phyloP scores from a whole-genome alignment of 2,113 vertebrate genomes.

The Podarcis muralis region DNA sequence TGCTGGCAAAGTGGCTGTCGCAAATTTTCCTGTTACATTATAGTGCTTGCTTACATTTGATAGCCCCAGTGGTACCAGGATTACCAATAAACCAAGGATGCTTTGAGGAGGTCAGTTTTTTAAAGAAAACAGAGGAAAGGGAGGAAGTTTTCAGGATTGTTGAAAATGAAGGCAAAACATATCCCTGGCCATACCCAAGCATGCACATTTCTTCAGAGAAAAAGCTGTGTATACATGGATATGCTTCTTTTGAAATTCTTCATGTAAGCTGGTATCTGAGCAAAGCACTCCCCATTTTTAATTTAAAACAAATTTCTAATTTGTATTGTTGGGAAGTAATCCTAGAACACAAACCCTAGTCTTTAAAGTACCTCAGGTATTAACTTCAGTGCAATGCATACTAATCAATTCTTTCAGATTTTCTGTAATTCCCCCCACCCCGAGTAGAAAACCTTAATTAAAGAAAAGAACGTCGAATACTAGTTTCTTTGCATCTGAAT shows the following conservation, averaged over 20 bases:
- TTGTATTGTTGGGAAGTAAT: not conserved
- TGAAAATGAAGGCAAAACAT: constrained; percentile 11
- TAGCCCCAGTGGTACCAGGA: constrained; percentile 7
- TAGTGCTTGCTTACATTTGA: constrained; percentile 24
- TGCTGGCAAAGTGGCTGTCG: not conserved
- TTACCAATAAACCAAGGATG: constrained; percentile 12
- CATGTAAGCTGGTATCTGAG: not conserved
- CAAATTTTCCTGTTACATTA: not conserved
- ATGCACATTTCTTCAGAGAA: not conserved
- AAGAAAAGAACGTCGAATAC: not conserved
- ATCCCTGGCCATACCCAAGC: not conserved
- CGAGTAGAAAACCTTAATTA: not conserved
- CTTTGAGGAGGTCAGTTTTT: not conserved
- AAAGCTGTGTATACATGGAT: not conserved
- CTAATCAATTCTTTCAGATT: too few species aligned
- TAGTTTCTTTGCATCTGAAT: not conserved
- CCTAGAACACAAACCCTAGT: not conserved
- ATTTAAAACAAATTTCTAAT: not conserved
- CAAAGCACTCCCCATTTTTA: not conserved
- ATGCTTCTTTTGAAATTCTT: not conserved
- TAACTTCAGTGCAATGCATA: not conserved
- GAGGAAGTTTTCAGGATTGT: not conserved
- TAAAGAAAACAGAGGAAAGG: not conserved
- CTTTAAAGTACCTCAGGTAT: rapidly evolving
- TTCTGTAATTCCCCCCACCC: too few species aligned